Percentiles rank a stretch among this genome's conserved stretches.
phyloP scores from a whole-genome alignment of 2,888 invertebrate species.

The Mellilla xanthometata region DNA sequence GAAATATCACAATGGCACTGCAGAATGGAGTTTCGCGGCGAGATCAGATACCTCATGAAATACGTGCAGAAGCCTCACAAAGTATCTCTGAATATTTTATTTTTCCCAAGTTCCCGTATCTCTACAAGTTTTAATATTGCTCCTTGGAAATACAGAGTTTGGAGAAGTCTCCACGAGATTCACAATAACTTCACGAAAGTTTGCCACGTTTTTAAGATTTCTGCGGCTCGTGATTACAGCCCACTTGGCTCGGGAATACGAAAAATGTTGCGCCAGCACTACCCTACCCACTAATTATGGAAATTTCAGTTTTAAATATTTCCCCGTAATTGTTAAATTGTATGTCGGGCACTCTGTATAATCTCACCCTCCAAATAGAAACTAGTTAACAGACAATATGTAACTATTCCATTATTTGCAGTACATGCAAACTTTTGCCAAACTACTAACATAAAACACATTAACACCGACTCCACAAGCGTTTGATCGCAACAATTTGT shows the following conservation, averaged over 20 bases:
- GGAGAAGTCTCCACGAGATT: constrained; percentile 42
- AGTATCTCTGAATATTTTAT: constrained; percentile 31
- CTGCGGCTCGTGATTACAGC: constrained; percentile 41
- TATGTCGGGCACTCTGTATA: too few species aligned
- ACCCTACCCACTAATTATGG: too few species aligned
- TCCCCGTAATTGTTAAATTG: too few species aligned
- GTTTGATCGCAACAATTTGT: constrained; percentile 19
- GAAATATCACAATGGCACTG: constrained; percentile 31
- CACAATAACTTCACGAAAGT: constrained; percentile 46
- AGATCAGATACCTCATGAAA: constrained; percentile 35
- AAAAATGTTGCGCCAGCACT: neutral
- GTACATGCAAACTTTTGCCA: constrained; percentile 4
- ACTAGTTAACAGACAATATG: neutral
- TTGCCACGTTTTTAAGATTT: constrained; percentile 49
- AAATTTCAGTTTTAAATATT: too few species aligned
- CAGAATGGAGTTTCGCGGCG: constrained; percentile 28
- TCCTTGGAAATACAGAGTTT: constrained; percentile 40
- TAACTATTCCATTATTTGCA: constrained; percentile 7
- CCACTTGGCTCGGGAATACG: constrained; percentile 1
- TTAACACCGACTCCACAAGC: constrained; percentile 18
- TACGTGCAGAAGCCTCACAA: constrained; percentile 30
- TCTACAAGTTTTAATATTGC: constrained; percentile 48
- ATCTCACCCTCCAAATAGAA: neutral
- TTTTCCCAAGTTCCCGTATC: constrained; percentile 34
- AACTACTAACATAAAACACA: constrained; percentile 16